These are phyloP conservation scores for Heterocephalus glaber DNA, from an alignment of 2,113 vertebrate genomes.

Conservation along the genomic window DNA sequence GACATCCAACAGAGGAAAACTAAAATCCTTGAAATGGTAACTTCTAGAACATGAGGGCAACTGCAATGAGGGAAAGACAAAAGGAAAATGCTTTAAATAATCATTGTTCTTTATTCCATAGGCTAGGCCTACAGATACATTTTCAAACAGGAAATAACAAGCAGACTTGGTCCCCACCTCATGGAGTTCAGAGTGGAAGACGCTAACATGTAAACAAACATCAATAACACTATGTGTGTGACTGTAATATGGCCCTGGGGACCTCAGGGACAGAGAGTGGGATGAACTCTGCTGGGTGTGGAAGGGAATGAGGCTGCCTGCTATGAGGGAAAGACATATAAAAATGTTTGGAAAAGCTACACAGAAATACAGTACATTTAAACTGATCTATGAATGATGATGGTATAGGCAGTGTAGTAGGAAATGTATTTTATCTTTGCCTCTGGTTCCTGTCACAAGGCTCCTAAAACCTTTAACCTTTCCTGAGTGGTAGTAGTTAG, in stretches of 20 bases:
- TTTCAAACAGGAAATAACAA: neutral
- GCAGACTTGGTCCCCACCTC: neutral
- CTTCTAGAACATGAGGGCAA: neutral
- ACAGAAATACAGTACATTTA: neutral
- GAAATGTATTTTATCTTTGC: neutral
- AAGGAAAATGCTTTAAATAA: neutral
- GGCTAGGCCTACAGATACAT: neutral
- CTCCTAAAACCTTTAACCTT: neutral
- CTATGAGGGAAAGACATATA: neutral
- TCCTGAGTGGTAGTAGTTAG: neutral
- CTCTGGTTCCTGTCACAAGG: neutral
- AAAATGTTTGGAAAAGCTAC: neutral
- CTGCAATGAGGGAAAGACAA: neutral
- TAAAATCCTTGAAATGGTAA: neutral
- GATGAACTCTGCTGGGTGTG: neutral
- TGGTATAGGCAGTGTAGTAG: neutral
- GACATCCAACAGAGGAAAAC: neutral
- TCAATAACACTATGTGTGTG: neutral
- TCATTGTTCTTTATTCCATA: neutral
- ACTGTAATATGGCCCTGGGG: neutral
- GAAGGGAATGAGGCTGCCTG: neutral
- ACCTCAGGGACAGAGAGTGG: neutral
- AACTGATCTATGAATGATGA: slow-evolving; percentile 7
- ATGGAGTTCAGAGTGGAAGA: neutral
- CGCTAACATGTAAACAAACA: neutral